Evolutionary conservation across 2,888 invertebrate species (phyloP).

Genomic region (Lamellibrachia satsuma): DNA sequence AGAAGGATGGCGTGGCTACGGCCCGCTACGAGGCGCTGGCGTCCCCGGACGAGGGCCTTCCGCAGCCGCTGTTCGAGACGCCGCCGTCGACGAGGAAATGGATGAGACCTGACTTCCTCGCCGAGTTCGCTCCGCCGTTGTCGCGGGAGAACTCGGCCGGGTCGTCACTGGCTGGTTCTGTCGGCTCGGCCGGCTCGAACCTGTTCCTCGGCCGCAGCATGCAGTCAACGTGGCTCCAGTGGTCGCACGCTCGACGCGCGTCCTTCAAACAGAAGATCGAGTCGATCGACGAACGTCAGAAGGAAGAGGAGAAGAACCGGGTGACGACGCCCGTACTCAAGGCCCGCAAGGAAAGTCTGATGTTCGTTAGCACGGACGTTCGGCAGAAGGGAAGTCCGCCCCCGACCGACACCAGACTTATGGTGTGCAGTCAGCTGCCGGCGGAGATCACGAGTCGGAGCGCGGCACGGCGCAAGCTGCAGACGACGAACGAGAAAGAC

Average conservation of each 20-base stretch:
- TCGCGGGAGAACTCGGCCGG: constrained; percentile 20
- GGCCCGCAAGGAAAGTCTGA: constrained; percentile 44
- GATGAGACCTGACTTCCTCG: neutral
- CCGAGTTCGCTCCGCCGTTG: neutral
- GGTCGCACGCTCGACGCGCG: constrained; percentile 50
- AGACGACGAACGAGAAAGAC: constrained; percentile 28
- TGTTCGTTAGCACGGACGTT: constrained; percentile 35
- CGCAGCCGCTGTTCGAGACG: constrained; percentile 1
- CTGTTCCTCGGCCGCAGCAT: constrained; percentile 26
- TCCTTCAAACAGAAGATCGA: constrained; percentile 56
- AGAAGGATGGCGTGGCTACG: neutral
- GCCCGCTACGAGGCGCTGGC: constrained; percentile 18
- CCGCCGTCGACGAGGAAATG: constrained; percentile 22
- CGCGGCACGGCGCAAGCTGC: neutral
- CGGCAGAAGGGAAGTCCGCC: constrained; percentile 6
- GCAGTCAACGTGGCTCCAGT: constrained; percentile 43
- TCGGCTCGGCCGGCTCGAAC: constrained; percentile 21
- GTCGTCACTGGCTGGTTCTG: constrained; percentile 23
- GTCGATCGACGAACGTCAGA: constrained; percentile 50
- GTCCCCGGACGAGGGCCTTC: constrained; percentile 8
- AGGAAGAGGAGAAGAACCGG: constrained; percentile 48
- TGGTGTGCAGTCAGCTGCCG: neutral
- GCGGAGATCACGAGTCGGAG: neutral
- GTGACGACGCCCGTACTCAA: constrained; percentile 63
- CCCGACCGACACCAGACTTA: neutral